Evolutionary conservation across 2,113 vertebrate species (phyloP).

Genomic region (Erythrolamprus reginae): DNA sequence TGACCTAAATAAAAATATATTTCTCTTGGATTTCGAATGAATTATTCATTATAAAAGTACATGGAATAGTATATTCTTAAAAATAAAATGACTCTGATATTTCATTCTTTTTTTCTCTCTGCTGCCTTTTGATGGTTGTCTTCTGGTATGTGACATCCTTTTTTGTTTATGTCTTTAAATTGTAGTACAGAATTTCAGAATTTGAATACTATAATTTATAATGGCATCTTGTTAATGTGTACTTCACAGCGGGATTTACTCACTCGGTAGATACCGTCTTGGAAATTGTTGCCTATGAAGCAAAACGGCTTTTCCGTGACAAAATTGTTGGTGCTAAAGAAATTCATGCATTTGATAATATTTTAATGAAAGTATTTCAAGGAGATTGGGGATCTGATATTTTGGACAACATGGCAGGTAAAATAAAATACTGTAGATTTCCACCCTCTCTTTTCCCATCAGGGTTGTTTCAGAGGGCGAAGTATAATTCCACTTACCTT

Average conservation of each 20-base stretch:
- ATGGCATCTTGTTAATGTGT: neutral
- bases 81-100: neutral
- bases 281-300: slow-evolving; percentile 90
- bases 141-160: slow-evolving; percentile 52
- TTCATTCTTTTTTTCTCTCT: slow-evolving; percentile 16
- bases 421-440: neutral
- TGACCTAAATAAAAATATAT: neutral
- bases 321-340: slow-evolving; percentile 85
- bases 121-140: slow-evolving; percentile 37
- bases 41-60: neutral
- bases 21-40: neutral
- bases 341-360: slow-evolving; percentile 82
- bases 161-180: slow-evolving; percentile 27
- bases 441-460: neutral
- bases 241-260: slow-evolving; percentile 71
- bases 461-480: neutral
- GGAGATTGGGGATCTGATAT: slow-evolving; percentile 88
- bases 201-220: slow-evolving; percentile 2
- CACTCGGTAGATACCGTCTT: slow-evolving; percentile 81
- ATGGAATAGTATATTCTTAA: neutral
- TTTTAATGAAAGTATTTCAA: slow-evolving; percentile 84
- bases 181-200: slow-evolving; percentile 19
- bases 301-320: slow-evolving; percentile 87
- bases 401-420: slow-evolving; percentile 87
- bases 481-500: neutral